Evolutionary conservation across 1,140 invertebrate genomes (phyloP).

Genomic region (Lanistes nyassanus): DNA sequence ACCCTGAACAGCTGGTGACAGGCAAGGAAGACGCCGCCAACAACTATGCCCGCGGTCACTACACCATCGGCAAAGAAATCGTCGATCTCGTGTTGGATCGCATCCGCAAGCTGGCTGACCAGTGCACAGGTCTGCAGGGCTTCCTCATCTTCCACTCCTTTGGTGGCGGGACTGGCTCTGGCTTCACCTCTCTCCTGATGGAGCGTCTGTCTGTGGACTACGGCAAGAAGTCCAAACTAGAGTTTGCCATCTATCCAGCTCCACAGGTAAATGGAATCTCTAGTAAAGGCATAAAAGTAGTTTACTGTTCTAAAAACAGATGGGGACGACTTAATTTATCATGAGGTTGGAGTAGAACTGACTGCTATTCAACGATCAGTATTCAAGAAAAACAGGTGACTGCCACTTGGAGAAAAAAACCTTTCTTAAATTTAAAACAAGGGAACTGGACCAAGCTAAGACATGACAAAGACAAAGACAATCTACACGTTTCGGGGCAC

Average conservation of each 20-base stretch:
- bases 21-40: constrained; percentile 17
- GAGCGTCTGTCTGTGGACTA: constrained; percentile 87
- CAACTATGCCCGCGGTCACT: constrained; percentile 16
- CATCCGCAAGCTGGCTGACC: constrained; percentile 20
- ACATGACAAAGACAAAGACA: too few species aligned
- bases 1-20: constrained; percentile 86
- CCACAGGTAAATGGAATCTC: neutral
- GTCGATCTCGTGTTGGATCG: constrained; percentile 15
- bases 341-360: neutral
- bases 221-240: constrained; percentile 66
- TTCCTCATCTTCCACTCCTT: constrained; percentile 22
- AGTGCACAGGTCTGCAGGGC: constrained; percentile 18
- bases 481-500: too few species aligned
- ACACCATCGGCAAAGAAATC: constrained; percentile 21
- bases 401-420: too few species aligned
- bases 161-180: constrained; percentile 68
- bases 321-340: neutral
- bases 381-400: too few species aligned
- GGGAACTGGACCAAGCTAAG: neutral
- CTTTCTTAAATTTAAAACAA: too few species aligned
- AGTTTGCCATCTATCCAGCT: constrained; percentile 20
- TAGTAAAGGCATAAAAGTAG: too few species aligned
- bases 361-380: neutral
- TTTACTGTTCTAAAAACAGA: too few species aligned
- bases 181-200: constrained; percentile 89